Percentiles rank a stretch among this genome's conserved stretches.
These are phyloP conservation scores for Pherbina coryleti DNA, from an alignment of 2,888 invertebrate genomes.

Conservation along the genomic window DNA sequence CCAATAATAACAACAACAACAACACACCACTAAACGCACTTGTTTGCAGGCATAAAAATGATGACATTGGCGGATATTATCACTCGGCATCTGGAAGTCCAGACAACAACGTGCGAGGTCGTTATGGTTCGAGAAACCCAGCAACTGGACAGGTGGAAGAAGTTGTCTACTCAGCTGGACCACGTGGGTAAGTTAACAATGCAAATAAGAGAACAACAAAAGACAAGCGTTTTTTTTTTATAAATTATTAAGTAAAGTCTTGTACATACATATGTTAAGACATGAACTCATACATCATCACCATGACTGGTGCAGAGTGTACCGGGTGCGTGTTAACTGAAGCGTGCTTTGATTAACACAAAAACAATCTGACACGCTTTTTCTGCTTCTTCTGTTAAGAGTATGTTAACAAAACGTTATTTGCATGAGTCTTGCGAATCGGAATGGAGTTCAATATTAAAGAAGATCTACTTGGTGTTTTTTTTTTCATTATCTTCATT, in stretches of 20 bases:
- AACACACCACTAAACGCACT: constrained; percentile 38
- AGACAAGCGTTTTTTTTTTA: neutral
- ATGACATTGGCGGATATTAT: constrained; percentile 79
- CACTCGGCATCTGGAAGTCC: constrained; percentile 76
- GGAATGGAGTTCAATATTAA: too few relatives aligned
- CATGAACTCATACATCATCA: neutral
- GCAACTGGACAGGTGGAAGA: constrained; percentile 78
- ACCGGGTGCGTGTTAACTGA: too few relatives aligned
- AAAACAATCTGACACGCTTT: too few relatives aligned
- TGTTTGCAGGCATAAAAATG: constrained; percentile 70
- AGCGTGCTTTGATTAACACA: too few relatives aligned
- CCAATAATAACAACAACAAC: neutral
- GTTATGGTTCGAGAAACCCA: constrained; percentile 82
- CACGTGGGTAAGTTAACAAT: constrained; percentile 74
- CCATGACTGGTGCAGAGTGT: too few relatives aligned
- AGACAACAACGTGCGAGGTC: constrained; percentile 78
- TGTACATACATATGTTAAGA: neutral
- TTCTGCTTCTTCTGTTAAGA: too few relatives aligned
- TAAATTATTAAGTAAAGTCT: neutral
- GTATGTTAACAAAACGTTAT: too few relatives aligned
- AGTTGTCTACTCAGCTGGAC: constrained; percentile 82
- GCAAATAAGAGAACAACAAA: constrained; percentile 7
- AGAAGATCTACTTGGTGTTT: too few relatives aligned
- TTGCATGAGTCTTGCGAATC: too few relatives aligned
- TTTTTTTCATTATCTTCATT: too few relatives aligned